phyloP scores from a whole-genome alignment of 2,113 vertebrate species.

The Gopherus evgoodei region DNA sequence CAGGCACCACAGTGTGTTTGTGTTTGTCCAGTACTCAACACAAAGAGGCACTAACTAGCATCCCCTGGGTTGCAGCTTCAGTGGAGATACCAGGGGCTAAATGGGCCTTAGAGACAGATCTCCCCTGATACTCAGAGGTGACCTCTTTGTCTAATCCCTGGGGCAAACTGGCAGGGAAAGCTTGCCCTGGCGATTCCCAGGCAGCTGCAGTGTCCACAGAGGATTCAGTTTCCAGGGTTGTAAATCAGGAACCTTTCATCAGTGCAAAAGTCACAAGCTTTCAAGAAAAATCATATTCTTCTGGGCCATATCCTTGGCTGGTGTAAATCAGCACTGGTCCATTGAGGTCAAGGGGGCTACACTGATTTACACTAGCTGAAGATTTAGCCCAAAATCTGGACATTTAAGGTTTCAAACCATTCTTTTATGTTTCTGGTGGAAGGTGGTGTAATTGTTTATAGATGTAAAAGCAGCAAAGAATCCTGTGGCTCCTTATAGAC shows the following conservation, averaged over 20 bases:
- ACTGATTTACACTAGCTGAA: neutral
- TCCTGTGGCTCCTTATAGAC: too few species aligned
- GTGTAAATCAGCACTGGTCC: neutral
- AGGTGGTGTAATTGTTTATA: neutral
- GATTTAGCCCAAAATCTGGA: neutral
- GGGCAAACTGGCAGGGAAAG: neutral
- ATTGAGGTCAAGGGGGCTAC: neutral
- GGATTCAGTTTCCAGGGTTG: neutral
- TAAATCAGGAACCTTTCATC: neutral
- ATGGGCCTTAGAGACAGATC: rapidly evolving
- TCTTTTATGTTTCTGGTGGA: neutral
- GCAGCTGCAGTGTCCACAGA: neutral
- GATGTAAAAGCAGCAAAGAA: neutral
- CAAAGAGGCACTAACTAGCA: neutral
- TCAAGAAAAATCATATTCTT: neutral
- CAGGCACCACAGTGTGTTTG: rapidly evolving
- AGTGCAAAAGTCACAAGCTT: neutral
- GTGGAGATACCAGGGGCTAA: neutral
- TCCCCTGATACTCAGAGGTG: rapidly evolving
- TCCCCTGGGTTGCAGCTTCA: rapidly evolving
- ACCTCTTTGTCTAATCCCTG: neutral
- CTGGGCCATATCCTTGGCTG: neutral
- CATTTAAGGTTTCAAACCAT: neutral
- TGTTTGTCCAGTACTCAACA: rapidly evolving
- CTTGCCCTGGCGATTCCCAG: neutral